These are phyloP conservation scores for Patiria pectinifera DNA, from an alignment of 53 echinoderm and acorn worm genomes.

Conservation along the genomic window DNA sequence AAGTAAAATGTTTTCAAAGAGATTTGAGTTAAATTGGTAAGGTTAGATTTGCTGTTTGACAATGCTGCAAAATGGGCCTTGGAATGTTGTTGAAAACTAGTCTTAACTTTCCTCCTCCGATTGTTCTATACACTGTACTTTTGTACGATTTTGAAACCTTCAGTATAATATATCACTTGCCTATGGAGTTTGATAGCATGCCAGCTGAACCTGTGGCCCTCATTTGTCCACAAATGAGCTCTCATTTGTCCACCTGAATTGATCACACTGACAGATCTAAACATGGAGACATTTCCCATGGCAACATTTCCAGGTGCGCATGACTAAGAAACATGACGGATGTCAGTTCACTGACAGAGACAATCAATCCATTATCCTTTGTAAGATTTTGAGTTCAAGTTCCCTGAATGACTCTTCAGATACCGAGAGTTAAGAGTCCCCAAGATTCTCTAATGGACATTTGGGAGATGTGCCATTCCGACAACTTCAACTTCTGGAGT, in stretches of 20 bases:
- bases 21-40: no score
- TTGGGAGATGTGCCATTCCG: background rate
- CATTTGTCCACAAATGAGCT: background rate
- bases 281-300: slow-evolving; percentile 1
- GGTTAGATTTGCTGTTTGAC: no score
- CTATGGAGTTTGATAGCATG: background rate
- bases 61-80: no score
- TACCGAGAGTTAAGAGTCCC: background rate
- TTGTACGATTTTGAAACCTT: background rate
- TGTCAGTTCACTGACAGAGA: background rate
- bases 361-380: background rate
- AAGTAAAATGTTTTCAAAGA: no score
- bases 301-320: background rate
- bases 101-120: no score
- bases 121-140: background rate
- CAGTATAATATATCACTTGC: background rate
- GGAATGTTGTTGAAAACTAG: no score
- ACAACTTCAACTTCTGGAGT: background rate
- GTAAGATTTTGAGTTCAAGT: background rate
- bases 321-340: background rate
- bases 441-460: background rate
- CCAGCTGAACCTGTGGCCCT: background rate
- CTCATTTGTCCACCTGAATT: background rate
- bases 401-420: background rate
- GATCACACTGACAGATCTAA: background rate